Base-by-base conservation (phyloP, 53 echinoderm and acorn worm species). In the Stichopus horrens region DNA sequence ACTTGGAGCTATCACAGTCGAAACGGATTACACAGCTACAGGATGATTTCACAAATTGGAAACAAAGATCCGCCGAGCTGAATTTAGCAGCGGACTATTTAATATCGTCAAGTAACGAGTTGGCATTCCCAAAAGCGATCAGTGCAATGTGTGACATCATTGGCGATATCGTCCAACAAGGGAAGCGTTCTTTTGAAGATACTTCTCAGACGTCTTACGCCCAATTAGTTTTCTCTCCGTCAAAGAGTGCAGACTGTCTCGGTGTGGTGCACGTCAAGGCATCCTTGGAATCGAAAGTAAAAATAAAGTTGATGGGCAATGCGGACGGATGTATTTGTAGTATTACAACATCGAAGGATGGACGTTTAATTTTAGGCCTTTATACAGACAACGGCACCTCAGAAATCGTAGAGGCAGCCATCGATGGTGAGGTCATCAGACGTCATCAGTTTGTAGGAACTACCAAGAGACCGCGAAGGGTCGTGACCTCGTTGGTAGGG, bases 341-440 rank as follows among this genome's bases (percentile, higher is more conserved):
- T 68, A 52, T 85, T 63, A 52, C 85, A 18, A 52, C 85, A 19
- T 85, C 85, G 65, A 21, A 14, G 5, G 23, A 67, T 5, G 85
- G 85, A 13, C 66, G 53, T 53, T 16, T 85, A 18, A 14, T 85
- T 66, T 10, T 65, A 11, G 52, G 85, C 37, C 14, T 58, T 16
- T 85, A 85, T 16, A 85, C 85, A 5, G 52, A 85, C 52, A 22
- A 85, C 13, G 21, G 67, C 21, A 14, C 52, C n/a, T 85, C 85
- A 8, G 58, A 85, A 51, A 85, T 85, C 51, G 53, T 67, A 10
- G 67, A 66, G 52, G 52, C 52, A 14, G 22, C 23, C 6, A 23
- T 67, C 3, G 51, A 66, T 2, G 85, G 85, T 2, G 10, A 5
- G 14, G 65, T 63, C 60, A 52, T 52, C 0, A 4, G 9, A 21